phyloP scores from a whole-genome alignment of 2,888 invertebrate species.

The Philonicus albiceps region DNA sequence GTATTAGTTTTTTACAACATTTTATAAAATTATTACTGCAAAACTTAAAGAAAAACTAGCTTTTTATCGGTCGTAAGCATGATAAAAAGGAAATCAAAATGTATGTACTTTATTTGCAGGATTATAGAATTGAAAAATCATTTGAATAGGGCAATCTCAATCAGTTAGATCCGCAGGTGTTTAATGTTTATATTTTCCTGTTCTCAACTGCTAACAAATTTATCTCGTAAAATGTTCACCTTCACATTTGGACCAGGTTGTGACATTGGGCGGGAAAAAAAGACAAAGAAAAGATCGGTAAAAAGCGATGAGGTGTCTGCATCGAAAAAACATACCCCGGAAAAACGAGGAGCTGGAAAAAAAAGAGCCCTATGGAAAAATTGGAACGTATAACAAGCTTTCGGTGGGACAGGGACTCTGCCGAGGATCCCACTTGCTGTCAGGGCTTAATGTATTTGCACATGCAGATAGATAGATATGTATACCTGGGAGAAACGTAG shows the following conservation, averaged over 20 bases:
- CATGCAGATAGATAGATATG: neutral
- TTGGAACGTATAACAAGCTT: neutral
- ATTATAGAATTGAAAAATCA: neutral
- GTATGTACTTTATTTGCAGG: neutral
- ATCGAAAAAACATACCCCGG: neutral
- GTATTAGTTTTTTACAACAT: too few species aligned
- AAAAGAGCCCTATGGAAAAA: neutral
- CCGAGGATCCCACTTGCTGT: neutral
- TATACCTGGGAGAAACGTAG: neutral
- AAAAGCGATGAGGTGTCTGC: neutral
- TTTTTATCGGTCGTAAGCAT: neutral
- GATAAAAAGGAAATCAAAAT: neutral
- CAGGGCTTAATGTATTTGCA: conserved; percentile 12
- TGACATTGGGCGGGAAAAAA: neutral
- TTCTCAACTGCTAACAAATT: neutral
- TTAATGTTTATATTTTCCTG: neutral
- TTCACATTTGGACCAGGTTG: neutral
- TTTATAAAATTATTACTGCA: too few species aligned
- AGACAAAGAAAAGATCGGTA: neutral
- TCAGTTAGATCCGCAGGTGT: neutral
- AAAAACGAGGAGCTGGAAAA: neutral
- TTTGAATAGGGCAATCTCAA: neutral
- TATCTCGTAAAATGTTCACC: neutral
- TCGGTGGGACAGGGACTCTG: neutral
- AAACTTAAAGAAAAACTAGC: neutral